phyloP scores from a whole-genome alignment of 1,140 invertebrate genomes.

The Rhagoletis pomonella region DNA sequence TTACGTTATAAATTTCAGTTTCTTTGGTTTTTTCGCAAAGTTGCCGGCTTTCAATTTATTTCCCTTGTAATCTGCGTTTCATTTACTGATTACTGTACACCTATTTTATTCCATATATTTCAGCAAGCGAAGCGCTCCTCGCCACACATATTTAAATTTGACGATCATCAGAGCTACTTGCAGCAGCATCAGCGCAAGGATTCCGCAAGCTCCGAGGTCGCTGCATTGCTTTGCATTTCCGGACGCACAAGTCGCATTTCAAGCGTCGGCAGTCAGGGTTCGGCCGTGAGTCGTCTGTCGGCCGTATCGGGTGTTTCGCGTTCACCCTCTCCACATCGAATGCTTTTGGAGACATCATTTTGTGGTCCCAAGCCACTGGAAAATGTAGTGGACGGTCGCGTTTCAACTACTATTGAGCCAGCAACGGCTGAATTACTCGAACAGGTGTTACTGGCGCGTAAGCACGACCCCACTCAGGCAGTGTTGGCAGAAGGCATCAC shows the following conservation, averaged over 20 bases:
- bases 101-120: not conserved
- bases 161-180: constrained; percentile 76
- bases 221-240: constrained; percentile 85
- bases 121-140: constrained; percentile 71
- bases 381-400: constrained; percentile 57
- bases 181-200: constrained; percentile 84
- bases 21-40: not conserved
- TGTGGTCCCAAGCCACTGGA: constrained; percentile 87
- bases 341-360: constrained; percentile 91
- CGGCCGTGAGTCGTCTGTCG: constrained; percentile 81
- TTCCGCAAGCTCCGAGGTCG: constrained; percentile 79
- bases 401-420: constrained; percentile 75
- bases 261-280: constrained; percentile 82
- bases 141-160: constrained; percentile 76
- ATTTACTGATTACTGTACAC: not conserved
- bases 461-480: constrained; percentile 77
- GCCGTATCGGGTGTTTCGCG: constrained; percentile 81
- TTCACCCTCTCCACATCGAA: constrained; percentile 91
- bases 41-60: too few relatives aligned
- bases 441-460: constrained; percentile 79
- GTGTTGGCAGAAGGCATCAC: constrained; percentile 77
- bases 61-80: not conserved
- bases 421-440: constrained; percentile 78
- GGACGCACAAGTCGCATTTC: constrained; percentile 88
- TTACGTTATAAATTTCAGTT: too few relatives aligned